A percentile compares a stretch with the other conserved stretches of the same genome.
These are phyloP conservation scores for Drosophila subobscura DNA, from an alignment of 1,140 invertebrate species.

Conservation along the genomic window DNA sequence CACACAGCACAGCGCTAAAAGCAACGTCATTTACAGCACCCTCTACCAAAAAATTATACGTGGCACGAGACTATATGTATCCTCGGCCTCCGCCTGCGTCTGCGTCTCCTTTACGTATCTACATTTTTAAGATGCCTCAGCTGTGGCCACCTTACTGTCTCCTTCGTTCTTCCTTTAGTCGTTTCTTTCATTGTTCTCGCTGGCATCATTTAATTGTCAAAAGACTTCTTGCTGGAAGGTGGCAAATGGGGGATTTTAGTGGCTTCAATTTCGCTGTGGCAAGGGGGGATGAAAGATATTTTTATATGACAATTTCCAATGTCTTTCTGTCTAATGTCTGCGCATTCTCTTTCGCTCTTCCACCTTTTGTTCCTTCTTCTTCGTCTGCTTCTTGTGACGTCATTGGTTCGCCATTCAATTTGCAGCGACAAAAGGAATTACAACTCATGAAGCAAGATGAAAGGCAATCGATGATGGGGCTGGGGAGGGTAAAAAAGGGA, in stretches of 20 bases:
- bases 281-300: constrained; percentile 1
- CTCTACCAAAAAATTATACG: not conserved
- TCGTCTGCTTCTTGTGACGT: constrained; percentile 8
- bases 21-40: constrained; percentile 70
- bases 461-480: constrained; percentile 43
- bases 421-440: constrained; percentile 73
- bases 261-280: no score
- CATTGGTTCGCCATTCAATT: constrained; percentile 70
- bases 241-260: not conserved
- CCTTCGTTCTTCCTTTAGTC: constrained; percentile 13
- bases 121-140: constrained; percentile 74
- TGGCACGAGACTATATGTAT: not conserved
- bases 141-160: constrained; percentile 17
- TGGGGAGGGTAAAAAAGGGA: not conserved
- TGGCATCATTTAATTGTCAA: constrained; percentile 78
- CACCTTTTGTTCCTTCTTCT: not conserved
- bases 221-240: constrained; percentile 52
- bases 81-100: no score
- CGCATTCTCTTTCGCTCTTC: no score
- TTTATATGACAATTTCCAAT: constrained; percentile 54
- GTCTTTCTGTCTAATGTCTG: no score
- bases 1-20: constrained; percentile 54
- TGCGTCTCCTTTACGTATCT: not conserved
- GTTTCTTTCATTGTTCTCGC: constrained; percentile 49
- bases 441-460: constrained; percentile 70